Conservation (phyloP, 2,113 vertebrate genomes). For the Lonchura striata region DNA sequence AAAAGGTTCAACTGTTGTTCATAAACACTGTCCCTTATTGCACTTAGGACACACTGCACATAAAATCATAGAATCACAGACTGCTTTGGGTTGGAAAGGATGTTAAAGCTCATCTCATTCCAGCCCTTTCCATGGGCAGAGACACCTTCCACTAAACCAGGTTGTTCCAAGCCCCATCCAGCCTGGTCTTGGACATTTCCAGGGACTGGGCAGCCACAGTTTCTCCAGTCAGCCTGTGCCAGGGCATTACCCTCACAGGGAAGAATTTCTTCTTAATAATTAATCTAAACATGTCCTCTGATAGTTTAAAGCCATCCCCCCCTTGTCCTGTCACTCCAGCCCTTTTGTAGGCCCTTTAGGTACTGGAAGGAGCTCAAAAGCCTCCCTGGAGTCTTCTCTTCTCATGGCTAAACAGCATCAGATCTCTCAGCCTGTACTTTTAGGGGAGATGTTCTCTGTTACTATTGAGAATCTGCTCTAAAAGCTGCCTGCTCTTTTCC, state of each 20-base stretch:
- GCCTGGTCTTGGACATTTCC: background rate
- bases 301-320: background rate
- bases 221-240: background rate
- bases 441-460: background rate
- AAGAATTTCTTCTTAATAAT: background rate
- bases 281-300: background rate
- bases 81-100: background rate
- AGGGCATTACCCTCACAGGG: rapidly evolving
- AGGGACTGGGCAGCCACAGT: rapidly evolving
- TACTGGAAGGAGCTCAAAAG: background rate
- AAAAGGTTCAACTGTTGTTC: background rate
- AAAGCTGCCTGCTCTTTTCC: background rate
- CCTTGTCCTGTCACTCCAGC: background rate
- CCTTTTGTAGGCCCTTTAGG: background rate
- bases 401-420: background rate
- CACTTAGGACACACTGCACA: background rate
- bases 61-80: background rate
- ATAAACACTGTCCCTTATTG: background rate
- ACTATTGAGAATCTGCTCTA: background rate
- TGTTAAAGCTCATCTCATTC: background rate
- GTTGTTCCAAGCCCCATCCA: background rate
- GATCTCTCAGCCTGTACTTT: background rate
- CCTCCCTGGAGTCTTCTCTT: background rate
- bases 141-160: rapidly evolving
- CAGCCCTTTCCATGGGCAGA: rapidly evolving